Evolutionary conservation across 2,888 invertebrate genomes (phyloP).

Genomic region (Drosophila setosimentum): DNA sequence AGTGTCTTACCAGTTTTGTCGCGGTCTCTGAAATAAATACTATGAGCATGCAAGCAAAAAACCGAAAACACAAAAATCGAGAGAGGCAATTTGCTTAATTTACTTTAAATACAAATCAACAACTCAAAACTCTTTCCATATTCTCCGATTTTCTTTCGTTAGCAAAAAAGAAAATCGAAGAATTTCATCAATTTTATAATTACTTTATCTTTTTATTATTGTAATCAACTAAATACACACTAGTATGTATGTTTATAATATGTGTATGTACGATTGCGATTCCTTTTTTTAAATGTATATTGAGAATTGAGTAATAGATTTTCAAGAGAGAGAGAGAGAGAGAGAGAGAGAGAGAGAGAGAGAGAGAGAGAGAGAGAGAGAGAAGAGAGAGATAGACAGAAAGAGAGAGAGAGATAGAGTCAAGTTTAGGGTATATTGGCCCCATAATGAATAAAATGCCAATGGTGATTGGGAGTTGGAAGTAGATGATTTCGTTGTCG

Average conservation of each 20-base stretch:
- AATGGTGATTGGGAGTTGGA: constrained; percentile 14
- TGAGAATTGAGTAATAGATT: constrained; percentile 15
- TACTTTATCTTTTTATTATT: background rate
- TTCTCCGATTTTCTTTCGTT: constrained; percentile 23
- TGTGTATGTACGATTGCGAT: constrained; percentile 8
- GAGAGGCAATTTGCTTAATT: constrained; percentile 58
- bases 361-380: constrained; percentile 5
- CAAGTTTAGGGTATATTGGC: constrained; percentile 14
- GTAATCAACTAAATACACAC: constrained; percentile 36
- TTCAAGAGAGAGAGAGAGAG: constrained; percentile 1
- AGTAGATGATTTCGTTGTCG: background rate
- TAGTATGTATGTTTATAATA: constrained; percentile 24
- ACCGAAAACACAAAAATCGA: constrained; percentile 70
- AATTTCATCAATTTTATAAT: background rate
- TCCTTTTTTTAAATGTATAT: constrained; percentile 17
- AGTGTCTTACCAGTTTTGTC: constrained; percentile 85
- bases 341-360: constrained; percentile 3
- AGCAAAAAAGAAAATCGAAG: constrained; percentile 2
- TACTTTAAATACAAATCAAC: constrained; percentile 28
- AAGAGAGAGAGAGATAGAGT: constrained; percentile 10
- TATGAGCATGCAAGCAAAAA: constrained; percentile 86
- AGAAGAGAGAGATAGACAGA: constrained; percentile 17
- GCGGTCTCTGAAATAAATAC: constrained; percentile 86
- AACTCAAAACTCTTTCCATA: constrained; percentile 16
- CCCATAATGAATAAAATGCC: constrained; percentile 21